A percentile compares a stretch with the other conserved stretches of the same genome.
Conservation (phyloP, 1,140 invertebrate species). For the Diploscapter pachys region DNA sequence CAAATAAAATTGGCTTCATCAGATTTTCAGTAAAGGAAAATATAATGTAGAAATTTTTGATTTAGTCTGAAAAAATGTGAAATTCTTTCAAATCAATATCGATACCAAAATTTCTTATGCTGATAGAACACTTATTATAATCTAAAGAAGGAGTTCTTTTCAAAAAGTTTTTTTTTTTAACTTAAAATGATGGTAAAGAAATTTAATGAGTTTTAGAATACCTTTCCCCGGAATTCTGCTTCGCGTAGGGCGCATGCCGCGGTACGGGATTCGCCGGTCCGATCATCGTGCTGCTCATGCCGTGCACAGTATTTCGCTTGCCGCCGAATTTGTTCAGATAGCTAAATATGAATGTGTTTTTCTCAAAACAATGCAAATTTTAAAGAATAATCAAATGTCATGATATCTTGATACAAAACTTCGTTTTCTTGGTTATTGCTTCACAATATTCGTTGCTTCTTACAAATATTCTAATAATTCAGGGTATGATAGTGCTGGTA, state of each 20-base stretch:
- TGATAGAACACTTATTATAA: background rate
- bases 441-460: no score
- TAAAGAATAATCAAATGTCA: background rate
- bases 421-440: background rate
- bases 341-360: background rate
- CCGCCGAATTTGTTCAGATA: slow-evolving; percentile 46
- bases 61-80: background rate
- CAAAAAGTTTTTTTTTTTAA: background rate
- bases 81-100: background rate
- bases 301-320: slow-evolving; percentile 50
- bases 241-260: slow-evolving; percentile 22
- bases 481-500: no score
- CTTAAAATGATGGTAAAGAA: no score
- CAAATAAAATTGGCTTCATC: background rate
- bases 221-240: slow-evolving; percentile 18
- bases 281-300: background rate
- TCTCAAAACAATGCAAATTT: background rate
- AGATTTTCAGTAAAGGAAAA: no score
- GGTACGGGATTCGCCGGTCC: slow-evolving; percentile 23
- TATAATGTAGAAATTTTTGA: background rate
- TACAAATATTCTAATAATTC: no score
- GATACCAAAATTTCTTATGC: no score
- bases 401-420: background rate
- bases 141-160: background rate
- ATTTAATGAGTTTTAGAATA: background rate